Base-by-base conservation (phyloP, 2,888 invertebrate species). In the Rhorus exstirpatorius region DNA sequence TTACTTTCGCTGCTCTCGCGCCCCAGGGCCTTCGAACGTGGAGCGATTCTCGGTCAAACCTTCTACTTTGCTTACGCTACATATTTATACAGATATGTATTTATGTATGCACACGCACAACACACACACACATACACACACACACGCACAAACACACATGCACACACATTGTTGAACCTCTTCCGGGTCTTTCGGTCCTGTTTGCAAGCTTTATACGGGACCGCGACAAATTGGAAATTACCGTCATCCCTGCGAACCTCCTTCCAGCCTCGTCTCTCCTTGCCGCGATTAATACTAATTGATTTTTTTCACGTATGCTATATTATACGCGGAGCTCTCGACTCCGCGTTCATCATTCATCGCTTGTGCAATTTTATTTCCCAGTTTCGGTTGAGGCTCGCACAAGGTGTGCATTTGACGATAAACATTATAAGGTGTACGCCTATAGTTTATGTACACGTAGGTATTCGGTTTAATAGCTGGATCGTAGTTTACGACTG, bases 181-280 rank as follows among this genome's bases (percentile, higher is more conserved):
- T 86, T 84, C 84, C 83, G 82, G 79, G 83, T 65, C 74, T 76
- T 65, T 75, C 75, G 74, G 74, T 68, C 55, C 72, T 72, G 51
- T 46, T 46, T 58, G 71, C 65, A 35, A 51, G 63, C 67, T 75
- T 35, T 79, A 55, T 85, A 85, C 85, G 88, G 86, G 83, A 88
- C 91, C 91, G 90, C 89, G 89, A 90, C 91, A 90, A 92, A 92
- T 92, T 91, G 91, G 86, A 91, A 92, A 92, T 92, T 92, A 90
- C 89, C 87, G 76, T 83, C 79, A 81, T 81, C 81, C 76, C 76
- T 61, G 65, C 60, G 26, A n/a, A 10, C 44, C 21, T 41, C 46
- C n/a, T 31, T 0, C 24, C 38, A 7, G n/a, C 35, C 31, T 44
- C 58, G 53, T 26, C 38, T 24, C 63, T 53, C 65, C 74, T 55